Evolutionary conservation across 2,888 invertebrate genomes (phyloP).

Genomic region (Congeria kusceri): DNA sequence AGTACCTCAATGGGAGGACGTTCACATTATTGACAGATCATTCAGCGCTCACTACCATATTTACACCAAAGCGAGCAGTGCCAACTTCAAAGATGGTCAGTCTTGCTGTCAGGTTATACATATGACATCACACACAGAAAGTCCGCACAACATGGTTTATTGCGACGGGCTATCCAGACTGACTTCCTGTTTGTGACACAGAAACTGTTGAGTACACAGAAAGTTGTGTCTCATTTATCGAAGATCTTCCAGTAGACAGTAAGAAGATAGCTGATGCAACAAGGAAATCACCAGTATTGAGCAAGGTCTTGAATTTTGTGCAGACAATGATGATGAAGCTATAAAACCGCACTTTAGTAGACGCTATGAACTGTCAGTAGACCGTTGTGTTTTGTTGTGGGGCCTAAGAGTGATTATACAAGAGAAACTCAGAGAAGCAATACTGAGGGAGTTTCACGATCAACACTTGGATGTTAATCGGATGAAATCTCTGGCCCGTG

Average conservation of each 20-base stretch:
- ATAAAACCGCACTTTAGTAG: constrained; percentile 10
- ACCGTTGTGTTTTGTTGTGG: constrained; percentile 19
- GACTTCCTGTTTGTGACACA: constrained; percentile 37
- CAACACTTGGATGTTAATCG: constrained; percentile 17
- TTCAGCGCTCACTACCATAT: constrained; percentile 82
- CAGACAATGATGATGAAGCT: neutral
- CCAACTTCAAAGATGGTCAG: constrained; percentile 77
- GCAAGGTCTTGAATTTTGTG: constrained; percentile 15
- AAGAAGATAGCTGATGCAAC: constrained; percentile 8
- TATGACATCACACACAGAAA: constrained; percentile 77
- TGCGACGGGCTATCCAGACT: constrained; percentile 81
- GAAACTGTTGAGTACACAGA: neutral
- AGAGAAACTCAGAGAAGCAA: neutral
- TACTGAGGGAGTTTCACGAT: constrained; percentile 16
- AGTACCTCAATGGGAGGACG: too few relatives aligned
- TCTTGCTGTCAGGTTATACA: constrained; percentile 80
- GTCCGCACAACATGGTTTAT: constrained; percentile 76
- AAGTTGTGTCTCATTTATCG: constrained; percentile 11
- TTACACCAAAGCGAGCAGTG: constrained; percentile 77
- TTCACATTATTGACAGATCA: too few relatives aligned
- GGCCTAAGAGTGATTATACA: constrained; percentile 6
- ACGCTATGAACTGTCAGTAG: constrained; percentile 3
- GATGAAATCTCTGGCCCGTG: constrained; percentile 30
- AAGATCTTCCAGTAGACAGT: constrained; percentile 15
- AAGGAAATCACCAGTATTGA: constrained; percentile 16